Percentiles rank a stretch among this genome's conserved stretches.
phyloP scores from a whole-genome alignment of 2,113 vertebrate species.

The Hassar affinis region DNA sequence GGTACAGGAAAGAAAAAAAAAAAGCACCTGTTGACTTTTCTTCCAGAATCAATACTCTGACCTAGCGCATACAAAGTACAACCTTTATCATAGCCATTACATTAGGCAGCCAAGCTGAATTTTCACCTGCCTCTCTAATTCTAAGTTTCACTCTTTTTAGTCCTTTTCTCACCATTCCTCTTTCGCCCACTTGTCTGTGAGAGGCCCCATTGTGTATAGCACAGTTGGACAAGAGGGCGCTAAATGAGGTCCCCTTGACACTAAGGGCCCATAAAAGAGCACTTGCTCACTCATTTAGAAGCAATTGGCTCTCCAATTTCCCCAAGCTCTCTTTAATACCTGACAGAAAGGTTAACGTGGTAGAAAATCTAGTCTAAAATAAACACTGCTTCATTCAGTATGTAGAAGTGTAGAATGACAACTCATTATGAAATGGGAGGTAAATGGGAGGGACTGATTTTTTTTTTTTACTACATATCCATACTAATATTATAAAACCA shows the following conservation, averaged over 20 bases:
- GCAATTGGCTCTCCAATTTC: background rate
- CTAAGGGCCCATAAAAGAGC: conserved; percentile 21
- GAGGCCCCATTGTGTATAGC: conserved; percentile 13
- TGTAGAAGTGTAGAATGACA: too few species aligned
- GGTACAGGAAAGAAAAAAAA: background rate
- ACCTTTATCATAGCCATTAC: background rate
- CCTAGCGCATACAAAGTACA: background rate
- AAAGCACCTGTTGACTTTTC: background rate
- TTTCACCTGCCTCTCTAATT: background rate
- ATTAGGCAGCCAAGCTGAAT: background rate
- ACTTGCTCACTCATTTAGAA: conserved; percentile 24
- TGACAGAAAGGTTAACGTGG: background rate
- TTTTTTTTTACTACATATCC: too few species aligned
- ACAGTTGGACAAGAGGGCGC: background rate
- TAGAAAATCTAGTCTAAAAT: background rate
- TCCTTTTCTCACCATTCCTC: background rate
- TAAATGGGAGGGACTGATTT: too few species aligned
- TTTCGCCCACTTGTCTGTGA: conserved; percentile 16
- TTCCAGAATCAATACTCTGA: background rate
- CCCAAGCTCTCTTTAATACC: background rate
- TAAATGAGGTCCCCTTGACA: conserved; percentile 19
- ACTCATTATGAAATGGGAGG: too few species aligned
- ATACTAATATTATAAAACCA: too few species aligned
- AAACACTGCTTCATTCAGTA: background rate
- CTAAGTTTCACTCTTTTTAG: background rate